Evolutionary conservation across 1,140 invertebrate species (phyloP).

Genomic region (Rhopalosiphum padi): DNA sequence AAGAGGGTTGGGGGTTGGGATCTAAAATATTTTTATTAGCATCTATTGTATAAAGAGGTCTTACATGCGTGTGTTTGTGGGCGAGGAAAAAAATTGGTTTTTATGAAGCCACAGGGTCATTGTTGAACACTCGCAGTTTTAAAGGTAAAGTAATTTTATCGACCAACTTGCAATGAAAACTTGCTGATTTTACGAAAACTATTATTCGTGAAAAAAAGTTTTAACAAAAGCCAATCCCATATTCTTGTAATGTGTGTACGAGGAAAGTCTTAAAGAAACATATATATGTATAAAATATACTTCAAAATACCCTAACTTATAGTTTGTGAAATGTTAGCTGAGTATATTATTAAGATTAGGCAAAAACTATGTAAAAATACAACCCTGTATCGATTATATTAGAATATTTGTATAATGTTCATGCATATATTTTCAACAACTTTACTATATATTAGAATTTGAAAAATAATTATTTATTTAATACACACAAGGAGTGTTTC

Average conservation of each 20-base stretch:
- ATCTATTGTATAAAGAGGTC: slow-evolving; percentile 36
- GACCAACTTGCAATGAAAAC: neutral
- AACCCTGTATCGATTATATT: neutral
- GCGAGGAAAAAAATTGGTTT: slow-evolving; percentile 9
- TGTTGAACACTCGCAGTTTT: slow-evolving; percentile 21
- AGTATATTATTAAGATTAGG: neutral
- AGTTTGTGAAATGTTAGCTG: neutral
- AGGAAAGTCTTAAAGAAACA: neutral
- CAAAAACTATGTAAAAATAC: neutral
- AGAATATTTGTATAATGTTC: neutral
- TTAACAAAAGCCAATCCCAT: neutral
- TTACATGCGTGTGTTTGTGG: neutral
- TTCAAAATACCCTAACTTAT: neutral
- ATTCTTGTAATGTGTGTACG: neutral
- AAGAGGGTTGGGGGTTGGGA: neutral
- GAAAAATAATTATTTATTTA: neutral
- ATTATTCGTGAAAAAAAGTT: slow-evolving; percentile 11
- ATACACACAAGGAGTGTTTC: neutral
- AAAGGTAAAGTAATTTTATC: slow-evolving; percentile 43
- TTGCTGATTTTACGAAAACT: slow-evolving; percentile 38
- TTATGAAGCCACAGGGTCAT: neutral
- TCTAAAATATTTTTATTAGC: slow-evolving; percentile 40
- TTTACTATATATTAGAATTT: neutral
- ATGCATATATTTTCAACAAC: neutral
- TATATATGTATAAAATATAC: neutral